phyloP scores from a whole-genome alignment of 1,140 invertebrate genomes.

The Aphidius gifuensis region DNA sequence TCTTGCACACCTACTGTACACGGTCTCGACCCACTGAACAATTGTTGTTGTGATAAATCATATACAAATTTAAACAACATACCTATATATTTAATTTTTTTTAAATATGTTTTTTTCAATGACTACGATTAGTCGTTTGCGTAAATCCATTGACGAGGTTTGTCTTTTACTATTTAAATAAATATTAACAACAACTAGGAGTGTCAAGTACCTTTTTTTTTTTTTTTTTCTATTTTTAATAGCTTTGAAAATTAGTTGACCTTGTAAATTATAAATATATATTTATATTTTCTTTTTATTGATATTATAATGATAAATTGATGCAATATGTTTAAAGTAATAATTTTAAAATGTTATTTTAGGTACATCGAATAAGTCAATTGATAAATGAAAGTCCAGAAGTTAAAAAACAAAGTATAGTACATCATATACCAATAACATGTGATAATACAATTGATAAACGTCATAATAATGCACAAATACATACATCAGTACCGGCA shows the following conservation, averaged over 20 bases:
- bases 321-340: not conserved
- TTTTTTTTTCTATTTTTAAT: not conserved
- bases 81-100: slow-evolving; percentile 17
- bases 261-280: too few relatives aligned
- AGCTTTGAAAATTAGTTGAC: not conserved
- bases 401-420: slow-evolving; percentile 44
- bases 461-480: slow-evolving; percentile 46
- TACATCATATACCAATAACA: slow-evolving; percentile 48
- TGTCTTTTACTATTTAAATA: slow-evolving; percentile 8
- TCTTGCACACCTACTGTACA: slow-evolving; percentile 27
- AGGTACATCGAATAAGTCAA: slow-evolving; percentile 57
- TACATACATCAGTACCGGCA: slow-evolving; percentile 62
- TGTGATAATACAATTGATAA: slow-evolving; percentile 49
- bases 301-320: slow-evolving; percentile 1
- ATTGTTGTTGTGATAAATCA: too few relatives aligned
- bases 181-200: too few relatives aligned
- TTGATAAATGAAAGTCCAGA: slow-evolving; percentile 52
- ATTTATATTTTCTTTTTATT: slow-evolving; percentile 10
- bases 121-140: slow-evolving; percentile 26
- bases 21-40: slow-evolving; percentile 25
- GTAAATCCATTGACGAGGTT: slow-evolving; percentile 33
- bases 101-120: slow-evolving; percentile 42
- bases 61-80: slow-evolving; percentile 10
- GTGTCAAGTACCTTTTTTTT: not conserved
- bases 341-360: slow-evolving; percentile 9